Conservation (phyloP, 2,888 invertebrate genomes). For the Leistus spinibarbis region DNA sequence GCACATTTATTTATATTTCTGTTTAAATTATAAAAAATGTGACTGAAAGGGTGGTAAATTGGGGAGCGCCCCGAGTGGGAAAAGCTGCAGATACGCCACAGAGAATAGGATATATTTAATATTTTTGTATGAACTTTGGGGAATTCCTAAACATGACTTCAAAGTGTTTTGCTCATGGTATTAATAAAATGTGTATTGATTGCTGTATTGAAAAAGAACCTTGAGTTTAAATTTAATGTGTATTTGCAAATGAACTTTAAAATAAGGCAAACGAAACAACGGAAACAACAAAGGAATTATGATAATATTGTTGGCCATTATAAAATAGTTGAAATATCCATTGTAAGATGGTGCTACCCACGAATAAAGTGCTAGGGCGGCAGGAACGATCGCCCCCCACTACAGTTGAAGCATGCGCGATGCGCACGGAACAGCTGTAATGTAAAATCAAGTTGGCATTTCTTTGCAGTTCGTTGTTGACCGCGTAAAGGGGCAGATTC, state of each 20-base stretch:
- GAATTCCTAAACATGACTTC: background rate
- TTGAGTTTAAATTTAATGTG: background rate
- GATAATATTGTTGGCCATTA: too few relatives aligned
- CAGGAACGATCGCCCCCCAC: constrained; percentile 16
- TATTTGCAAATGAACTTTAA: background rate
- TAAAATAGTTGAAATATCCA: background rate
- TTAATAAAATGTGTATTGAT: background rate
- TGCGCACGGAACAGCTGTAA: background rate
- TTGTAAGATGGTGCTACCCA: background rate
- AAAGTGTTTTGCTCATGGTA: background rate
- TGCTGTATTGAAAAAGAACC: background rate
- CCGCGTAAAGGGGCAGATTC: constrained; percentile 16
- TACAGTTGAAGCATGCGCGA: constrained; percentile 17
- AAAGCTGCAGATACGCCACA: too few relatives aligned
- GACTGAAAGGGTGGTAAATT: too few relatives aligned
- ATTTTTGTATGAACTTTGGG: too few relatives aligned
- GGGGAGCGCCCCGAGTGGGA: too few relatives aligned
- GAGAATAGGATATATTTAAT: too few relatives aligned
- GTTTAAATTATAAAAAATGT: too few relatives aligned
- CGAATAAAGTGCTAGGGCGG: background rate
- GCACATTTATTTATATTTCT: too few relatives aligned
- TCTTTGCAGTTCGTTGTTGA: constrained; percentile 35
- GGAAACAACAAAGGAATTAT: too few relatives aligned
- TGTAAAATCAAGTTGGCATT: constrained; percentile 7
- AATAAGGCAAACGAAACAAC: background rate